Evolutionary conservation across 2,888 invertebrate species (phyloP), one percentile per base, ranked within the genome.

Genomic region (Phytoseiulus persimilis): DNA sequence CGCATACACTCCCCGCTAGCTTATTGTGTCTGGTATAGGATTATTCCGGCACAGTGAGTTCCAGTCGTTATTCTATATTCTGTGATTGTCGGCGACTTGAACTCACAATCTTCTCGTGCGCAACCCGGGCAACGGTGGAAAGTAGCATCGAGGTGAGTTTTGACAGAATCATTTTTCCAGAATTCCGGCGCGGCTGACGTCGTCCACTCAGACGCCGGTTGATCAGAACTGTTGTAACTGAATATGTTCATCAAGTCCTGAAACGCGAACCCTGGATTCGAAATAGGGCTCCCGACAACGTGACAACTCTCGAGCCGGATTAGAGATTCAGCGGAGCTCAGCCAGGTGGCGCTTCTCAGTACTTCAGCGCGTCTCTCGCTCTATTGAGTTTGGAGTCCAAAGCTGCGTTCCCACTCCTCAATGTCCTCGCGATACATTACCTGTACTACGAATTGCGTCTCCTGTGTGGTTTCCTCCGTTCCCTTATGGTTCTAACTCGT

Each of bases 301-400:
- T 65, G 65, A 65, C 65, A 65, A 39, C 65, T 23, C 65, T 65
- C 65, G 65, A 65, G 65, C 28, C 65, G 65, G 28, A 31, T 87
- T 6, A 33, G 32, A 87, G 87, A 33, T 87, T 87, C 33, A n/a
- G 6, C 32, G 87, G 33, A 87, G 87, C 87, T 87, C 33, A 45
- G 87, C 87, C 45, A 87, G 87, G 45, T 33, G 87, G 87, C 87
- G 87, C 87, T 87, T 87, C 87, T 87, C 87, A 87, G 87, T 87
- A 87, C 87, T 87, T 87, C 87, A 87, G 39, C 31, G 87, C 87
- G 87, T 87, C 87, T 87, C 87, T 87, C 87, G 87, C 87, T 45
- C 87, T 65, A 65, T 65, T 65, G 65, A 65, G 65, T 65, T 65
- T 28, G 65, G 65, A 65, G 65, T 65, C 65, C 65, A 65, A 65